phyloP scores from a whole-genome alignment of 2,113 vertebrate species.

The Tychaedon coryphoeus region DNA sequence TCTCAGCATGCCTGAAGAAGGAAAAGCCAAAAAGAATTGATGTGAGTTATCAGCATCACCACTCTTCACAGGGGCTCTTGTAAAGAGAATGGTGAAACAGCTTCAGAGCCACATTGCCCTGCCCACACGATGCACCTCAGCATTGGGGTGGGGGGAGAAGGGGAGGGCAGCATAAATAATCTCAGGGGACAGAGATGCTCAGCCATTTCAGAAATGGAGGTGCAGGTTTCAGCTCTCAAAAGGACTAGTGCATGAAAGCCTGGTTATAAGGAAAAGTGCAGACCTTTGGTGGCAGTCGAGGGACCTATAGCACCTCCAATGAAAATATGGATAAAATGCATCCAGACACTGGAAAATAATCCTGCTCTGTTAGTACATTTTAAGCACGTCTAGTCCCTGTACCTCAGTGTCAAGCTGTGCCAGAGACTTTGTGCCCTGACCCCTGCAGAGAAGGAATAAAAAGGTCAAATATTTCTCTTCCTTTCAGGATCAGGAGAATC shows the following conservation, averaged over 20 bases:
- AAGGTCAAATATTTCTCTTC: neutral
- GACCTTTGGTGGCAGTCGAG: neutral
- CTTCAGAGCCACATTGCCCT: neutral
- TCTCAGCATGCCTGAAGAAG: neutral
- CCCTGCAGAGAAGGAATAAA: neutral
- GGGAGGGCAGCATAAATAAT: fast-evolving
- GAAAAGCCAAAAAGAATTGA: neutral
- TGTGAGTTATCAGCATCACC: neutral
- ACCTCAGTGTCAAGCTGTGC: neutral
- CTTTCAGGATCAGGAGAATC: neutral
- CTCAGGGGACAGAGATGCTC: neutral
- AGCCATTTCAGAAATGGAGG: neutral
- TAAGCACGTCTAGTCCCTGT: neutral
- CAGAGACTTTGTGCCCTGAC: neutral
- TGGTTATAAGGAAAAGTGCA: neutral
- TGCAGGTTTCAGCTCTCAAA: neutral
- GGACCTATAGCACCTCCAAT: neutral
- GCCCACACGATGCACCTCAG: fast-evolving
- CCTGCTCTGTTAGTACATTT: neutral
- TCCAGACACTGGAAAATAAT: neutral
- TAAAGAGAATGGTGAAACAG: neutral
- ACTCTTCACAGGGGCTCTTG: neutral
- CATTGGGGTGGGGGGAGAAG: neutral
- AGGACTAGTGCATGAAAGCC: neutral
- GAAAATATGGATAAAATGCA: neutral